Conservation (phyloP, 2,113 vertebrate species). For the Saccopteryx leptura region DNA sequence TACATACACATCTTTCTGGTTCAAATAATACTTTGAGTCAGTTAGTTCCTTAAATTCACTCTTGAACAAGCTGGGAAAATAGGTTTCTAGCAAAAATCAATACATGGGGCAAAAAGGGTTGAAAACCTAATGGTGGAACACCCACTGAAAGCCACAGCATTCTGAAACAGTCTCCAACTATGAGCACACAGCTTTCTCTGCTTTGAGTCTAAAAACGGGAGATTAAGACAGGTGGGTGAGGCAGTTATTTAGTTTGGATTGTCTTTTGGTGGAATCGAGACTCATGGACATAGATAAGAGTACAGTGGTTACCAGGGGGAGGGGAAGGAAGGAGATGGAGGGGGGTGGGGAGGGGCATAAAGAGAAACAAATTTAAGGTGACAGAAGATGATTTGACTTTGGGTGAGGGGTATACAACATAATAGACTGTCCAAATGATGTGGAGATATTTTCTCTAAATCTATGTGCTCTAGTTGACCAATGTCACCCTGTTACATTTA, state of each 20-base stretch:
- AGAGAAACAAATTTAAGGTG: too few species aligned
- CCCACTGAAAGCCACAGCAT: neutral
- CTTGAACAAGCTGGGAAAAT: neutral
- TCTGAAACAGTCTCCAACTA: too few species aligned
- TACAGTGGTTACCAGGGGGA: too few species aligned
- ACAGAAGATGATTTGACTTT: too few species aligned
- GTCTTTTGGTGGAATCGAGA: neutral
- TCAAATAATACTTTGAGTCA: neutral
- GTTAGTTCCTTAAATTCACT: neutral
- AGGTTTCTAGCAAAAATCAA: conserved; percentile 3
- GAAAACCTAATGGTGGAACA: neutral
- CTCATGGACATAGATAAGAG: too few species aligned
- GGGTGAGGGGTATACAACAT: too few species aligned
- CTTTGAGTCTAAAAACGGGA: neutral
- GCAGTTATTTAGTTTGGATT: neutral
- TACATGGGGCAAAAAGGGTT: neutral
- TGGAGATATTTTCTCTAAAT: too few species aligned
- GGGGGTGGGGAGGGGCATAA: too few species aligned
- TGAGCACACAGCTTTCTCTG: neutral
- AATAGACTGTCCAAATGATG: too few species aligned
- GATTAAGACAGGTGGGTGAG: neutral
- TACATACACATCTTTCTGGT: neutral
- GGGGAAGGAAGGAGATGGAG: too few species aligned
- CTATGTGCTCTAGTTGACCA: too few species aligned
- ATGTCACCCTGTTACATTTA: too few species aligned